Conservation (phyloP, 2,797 vertebrate genomes). For the Macroramphosus scolopax region DNA sequence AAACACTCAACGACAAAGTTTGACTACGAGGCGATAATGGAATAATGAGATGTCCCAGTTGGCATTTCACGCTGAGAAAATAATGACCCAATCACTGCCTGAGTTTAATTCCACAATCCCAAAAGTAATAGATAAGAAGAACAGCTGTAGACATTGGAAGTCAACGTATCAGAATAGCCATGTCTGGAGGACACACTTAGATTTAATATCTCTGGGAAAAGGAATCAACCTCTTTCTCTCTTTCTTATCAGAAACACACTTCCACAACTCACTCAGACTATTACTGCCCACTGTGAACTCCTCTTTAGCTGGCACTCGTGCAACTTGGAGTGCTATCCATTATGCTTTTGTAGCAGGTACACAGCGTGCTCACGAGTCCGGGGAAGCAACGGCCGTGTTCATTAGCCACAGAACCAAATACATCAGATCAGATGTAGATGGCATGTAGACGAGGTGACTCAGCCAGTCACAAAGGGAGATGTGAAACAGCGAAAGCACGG, state of each 20-base stretch:
- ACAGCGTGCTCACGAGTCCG: no score
- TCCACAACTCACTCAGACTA: constrained; percentile 4
- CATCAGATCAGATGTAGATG: constrained; percentile 50
- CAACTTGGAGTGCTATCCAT: no score
- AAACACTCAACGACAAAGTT: constrained; percentile 22
- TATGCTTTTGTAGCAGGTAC: no score
- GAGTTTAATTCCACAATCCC: constrained; percentile 56
- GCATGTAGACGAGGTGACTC: constrained; percentile 65
- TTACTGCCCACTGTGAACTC: constrained; percentile 1
- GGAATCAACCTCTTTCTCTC: no score
- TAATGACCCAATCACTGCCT: constrained; percentile 37
- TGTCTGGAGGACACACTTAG: constrained; percentile 35
- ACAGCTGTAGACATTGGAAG: constrained; percentile 23
- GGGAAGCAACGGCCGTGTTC: no score
- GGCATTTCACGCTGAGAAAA: constrained; percentile 52
- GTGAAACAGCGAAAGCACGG: constrained; percentile 34
- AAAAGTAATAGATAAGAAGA: constrained; percentile 48
- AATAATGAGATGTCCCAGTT: constrained; percentile 46
- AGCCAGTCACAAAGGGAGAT: constrained; percentile 44
- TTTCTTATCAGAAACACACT: constrained; percentile 2
- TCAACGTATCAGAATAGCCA: constrained; percentile 39
- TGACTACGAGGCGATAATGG: constrained; percentile 11
- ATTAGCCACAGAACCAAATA: constrained; percentile 33
- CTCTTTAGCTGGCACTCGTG: no score
- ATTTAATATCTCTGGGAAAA: no score